Conservation (phyloP, 2,113 vertebrate genomes). For the Ammodytes dubius region DNA sequence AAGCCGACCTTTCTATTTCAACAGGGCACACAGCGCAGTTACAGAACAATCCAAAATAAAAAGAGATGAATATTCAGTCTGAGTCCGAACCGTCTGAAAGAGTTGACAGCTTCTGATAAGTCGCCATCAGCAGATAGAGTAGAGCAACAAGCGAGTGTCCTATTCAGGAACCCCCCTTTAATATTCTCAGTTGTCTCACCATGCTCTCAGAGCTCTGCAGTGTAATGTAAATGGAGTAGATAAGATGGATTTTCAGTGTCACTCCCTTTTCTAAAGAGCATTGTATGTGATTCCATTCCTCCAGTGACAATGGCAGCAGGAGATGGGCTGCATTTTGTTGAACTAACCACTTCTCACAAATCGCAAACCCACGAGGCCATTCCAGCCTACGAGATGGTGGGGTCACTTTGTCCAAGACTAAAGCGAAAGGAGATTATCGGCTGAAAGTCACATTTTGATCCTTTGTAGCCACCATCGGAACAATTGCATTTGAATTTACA, state of each 20-base stretch:
- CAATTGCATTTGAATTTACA: slow-evolving; percentile 45
- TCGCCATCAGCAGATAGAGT: slow-evolving; percentile 63
- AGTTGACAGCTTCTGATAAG: slow-evolving; percentile 37
- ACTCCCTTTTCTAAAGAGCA: slow-evolving; percentile 74
- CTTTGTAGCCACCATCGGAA: slow-evolving; percentile 1
- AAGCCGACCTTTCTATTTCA: slow-evolving; percentile 44
- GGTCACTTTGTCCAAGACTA: slow-evolving; percentile 65
- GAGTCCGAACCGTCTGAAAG: slow-evolving; percentile 14
- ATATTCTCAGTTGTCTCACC: slow-evolving; percentile 69
- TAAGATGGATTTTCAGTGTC: slow-evolving; percentile 78
- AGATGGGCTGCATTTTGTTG: slow-evolving; percentile 58
- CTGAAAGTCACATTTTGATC: slow-evolving; percentile 60
- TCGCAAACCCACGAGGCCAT: slow-evolving; percentile 56
- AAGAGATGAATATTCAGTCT: slow-evolving; percentile 64
- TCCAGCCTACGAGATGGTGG: slow-evolving; percentile 54
- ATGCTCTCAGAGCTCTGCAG: slow-evolving; percentile 61
- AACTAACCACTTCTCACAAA: slow-evolving; percentile 71
- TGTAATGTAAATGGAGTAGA: slow-evolving; percentile 77
- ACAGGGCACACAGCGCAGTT: slow-evolving; percentile 11
- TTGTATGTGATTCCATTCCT: slow-evolving; percentile 63
- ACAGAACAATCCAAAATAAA: slow-evolving; percentile 51
- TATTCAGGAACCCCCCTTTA: slow-evolving; percentile 67
- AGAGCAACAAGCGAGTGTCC: slow-evolving; percentile 37
- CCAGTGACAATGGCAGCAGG: slow-evolving; percentile 45
- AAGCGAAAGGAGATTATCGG: slow-evolving; percentile 53